A percentile compares a stretch with the other conserved stretches of the same genome.
Evolutionary conservation across 2,888 invertebrate species (phyloP).

Genomic region (Lasioglossum figueresi): DNA sequence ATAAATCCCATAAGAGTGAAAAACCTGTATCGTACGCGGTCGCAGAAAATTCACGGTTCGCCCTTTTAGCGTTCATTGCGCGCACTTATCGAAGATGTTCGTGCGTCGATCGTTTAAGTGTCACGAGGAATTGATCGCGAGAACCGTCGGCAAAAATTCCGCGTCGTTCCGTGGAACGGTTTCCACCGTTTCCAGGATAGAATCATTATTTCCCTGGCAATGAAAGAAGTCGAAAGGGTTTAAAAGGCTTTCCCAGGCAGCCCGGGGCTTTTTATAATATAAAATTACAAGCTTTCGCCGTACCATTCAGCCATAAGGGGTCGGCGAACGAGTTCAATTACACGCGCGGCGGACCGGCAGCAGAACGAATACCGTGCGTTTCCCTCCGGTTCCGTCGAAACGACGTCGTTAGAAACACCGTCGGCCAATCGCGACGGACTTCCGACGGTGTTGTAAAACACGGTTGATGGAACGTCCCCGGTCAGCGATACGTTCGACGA

Average conservation of each 20-base stretch:
- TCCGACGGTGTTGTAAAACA: constrained; percentile 7
- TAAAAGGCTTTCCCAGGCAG: neutral
- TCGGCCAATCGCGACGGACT: constrained; percentile 1
- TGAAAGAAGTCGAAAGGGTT: constrained; percentile 1
- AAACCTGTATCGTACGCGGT: too few species aligned
- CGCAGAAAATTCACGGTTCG: neutral
- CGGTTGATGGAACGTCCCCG: constrained; percentile 22
- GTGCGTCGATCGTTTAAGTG: neutral
- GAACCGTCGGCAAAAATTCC: neutral
- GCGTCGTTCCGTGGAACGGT: neutral
- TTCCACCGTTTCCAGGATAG: neutral
- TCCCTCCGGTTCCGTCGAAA: neutral
- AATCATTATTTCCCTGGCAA: neutral
- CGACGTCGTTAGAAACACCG: constrained; percentile 17
- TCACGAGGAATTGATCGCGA: neutral
- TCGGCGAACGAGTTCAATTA: constrained; percentile 9
- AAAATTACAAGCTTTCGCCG: constrained; percentile 8
- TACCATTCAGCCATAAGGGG: constrained; percentile 1
- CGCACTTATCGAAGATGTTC: neutral
- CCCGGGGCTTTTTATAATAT: constrained; percentile 6
- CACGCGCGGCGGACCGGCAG: neutral
- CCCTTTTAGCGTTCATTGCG: neutral
- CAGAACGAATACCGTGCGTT: neutral
- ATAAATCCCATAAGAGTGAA: too few species aligned
- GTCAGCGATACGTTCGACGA: constrained; percentile 5